Base-by-base conservation (phyloP, 2,113 vertebrate genomes). In the Gallinago undulata region DNA sequence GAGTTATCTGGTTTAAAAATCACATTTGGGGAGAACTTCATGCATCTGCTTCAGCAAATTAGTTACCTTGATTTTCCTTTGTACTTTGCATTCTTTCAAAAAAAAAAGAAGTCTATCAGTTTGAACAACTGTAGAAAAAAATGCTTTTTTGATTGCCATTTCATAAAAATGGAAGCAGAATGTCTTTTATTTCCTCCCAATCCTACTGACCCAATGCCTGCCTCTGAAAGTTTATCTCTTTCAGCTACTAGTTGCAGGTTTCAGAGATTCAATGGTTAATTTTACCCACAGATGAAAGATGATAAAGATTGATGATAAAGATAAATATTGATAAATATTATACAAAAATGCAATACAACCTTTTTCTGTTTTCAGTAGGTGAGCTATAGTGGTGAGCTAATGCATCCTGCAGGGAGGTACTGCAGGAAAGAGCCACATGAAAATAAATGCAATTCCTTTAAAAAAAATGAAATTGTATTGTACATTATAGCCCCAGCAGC, bases 1-100 rank as follows among this genome's bases (percentile, higher is more conserved):
- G 47, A 91, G 16, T 51, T 85, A 30, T 56, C 88, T 93, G 22
- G 6, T 97, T 96, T 95, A 82, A 94, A 93, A 93, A 62, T 59
- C 85, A 81, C 35, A 75, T 53, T 66, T 51, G 13, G 35, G 75
- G 48, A 90, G 64, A 84, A 62, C 23, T 63, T 85, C 0, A 0
- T 12, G 4, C 75, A 84, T 76, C 47, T 77, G n/a, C 60, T 92
- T 84, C 64, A 35, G 60, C 22, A 92, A 92, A 90, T 35, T 51
- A 90, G 37, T 62, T 74, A 55, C 64, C 47, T 69, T 85, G 35
- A 79, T 76, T 91, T 87, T 57, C n/a, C 57, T 89, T 55, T 16
- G 1, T 23, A 18, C 18, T 93, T 70, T 43, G 12, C 23, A 41
- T 47, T 57, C 31, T 70, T 77, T 86, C 3, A 35, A 41, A 64